A percentile compares a stretch with the other conserved stretches of the same genome.
Evolutionary conservation across 1,140 invertebrate genomes (phyloP).

Genomic region (Pseudoatta argentina): DNA sequence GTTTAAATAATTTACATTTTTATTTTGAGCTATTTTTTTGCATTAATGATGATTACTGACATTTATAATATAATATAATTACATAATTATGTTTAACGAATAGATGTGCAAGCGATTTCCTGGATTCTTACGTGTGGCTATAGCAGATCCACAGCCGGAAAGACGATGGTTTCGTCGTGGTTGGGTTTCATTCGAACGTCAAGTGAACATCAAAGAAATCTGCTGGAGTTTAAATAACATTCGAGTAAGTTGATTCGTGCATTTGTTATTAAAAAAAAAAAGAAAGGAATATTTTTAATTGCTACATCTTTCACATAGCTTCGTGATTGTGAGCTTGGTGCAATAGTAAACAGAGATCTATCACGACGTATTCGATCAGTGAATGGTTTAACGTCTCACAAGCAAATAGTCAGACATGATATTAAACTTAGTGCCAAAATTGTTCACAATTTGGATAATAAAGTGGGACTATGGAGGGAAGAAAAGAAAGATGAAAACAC

Average conservation of each 20-base stretch:
- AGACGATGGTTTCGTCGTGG: slow-evolving; percentile 97
- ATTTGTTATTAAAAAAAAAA: not conserved
- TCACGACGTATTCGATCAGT: slow-evolving; percentile 96
- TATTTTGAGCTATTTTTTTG: slow-evolving; percentile 33
- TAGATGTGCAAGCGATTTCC: slow-evolving; percentile 97
- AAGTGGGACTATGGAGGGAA: slow-evolving; percentile 92
- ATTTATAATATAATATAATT: slow-evolving; percentile 35
- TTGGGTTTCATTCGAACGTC: slow-evolving; percentile 99
- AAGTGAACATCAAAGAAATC: slow-evolving; percentile 99
- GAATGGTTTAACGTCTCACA: slow-evolving; percentile 96
- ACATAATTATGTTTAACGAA: slow-evolving; percentile 56
- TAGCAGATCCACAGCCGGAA: slow-evolving; percentile 98
- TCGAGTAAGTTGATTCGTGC: slow-evolving; percentile 87
- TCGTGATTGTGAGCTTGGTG: slow-evolving; percentile 96
- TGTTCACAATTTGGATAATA: slow-evolving; percentile 96
- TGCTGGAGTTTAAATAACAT: slow-evolving; percentile 99
- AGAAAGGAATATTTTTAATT: slow-evolving; percentile 7
- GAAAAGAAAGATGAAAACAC: slow-evolving; percentile 83
- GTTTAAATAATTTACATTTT: slow-evolving; percentile 17
- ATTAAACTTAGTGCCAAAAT: slow-evolving; percentile 97
- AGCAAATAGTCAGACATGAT: slow-evolving; percentile 95
- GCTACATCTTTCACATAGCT: slow-evolving; percentile 87
- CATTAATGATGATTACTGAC: not conserved
- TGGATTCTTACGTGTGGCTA: slow-evolving; percentile 97
- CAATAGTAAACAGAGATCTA: slow-evolving; percentile 97